phyloP scores from a whole-genome alignment of 1,140 invertebrate genomes.

The Plectus sambesii region DNA sequence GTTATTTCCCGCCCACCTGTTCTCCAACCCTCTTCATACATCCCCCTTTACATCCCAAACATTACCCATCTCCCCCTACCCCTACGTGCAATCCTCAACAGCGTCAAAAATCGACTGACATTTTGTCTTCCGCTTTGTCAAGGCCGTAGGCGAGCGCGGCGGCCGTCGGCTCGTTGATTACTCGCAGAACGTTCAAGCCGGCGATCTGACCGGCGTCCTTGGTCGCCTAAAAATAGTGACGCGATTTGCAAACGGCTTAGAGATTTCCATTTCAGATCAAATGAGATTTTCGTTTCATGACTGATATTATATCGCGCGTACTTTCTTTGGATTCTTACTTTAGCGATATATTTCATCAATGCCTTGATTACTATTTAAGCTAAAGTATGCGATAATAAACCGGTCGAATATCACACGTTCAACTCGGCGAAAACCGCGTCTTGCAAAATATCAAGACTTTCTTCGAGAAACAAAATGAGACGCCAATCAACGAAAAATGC shows the following conservation, averaged over 20 bases:
- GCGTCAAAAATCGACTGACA: constrained; percentile 61
- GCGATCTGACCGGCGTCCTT: constrained; percentile 94
- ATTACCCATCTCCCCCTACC: neutral
- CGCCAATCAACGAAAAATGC: no score
- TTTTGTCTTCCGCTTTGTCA: constrained; percentile 95
- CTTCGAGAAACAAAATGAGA: no score
- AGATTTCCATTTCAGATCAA: no score
- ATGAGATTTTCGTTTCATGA: no score
- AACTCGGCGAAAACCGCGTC: no score
- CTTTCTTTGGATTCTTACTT: no score
- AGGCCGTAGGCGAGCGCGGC: constrained; percentile 94
- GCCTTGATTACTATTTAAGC: no score
- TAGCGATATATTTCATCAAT: no score
- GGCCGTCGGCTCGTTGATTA: constrained; percentile 94
- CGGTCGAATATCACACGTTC: no score
- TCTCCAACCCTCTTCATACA: neutral
- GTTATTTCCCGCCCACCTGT: neutral
- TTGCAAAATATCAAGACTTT: no score
- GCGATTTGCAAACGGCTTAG: neutral
- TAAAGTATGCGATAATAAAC: no score
- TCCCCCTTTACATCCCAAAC: neutral
- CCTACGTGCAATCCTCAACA: neutral
- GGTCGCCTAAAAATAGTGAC: constrained; percentile 57
- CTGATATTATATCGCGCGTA: no score
- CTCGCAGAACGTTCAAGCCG: constrained; percentile 82